Conservation (phyloP, 2,113 vertebrate genomes). For the Psittacula cyanocephala region DNA sequence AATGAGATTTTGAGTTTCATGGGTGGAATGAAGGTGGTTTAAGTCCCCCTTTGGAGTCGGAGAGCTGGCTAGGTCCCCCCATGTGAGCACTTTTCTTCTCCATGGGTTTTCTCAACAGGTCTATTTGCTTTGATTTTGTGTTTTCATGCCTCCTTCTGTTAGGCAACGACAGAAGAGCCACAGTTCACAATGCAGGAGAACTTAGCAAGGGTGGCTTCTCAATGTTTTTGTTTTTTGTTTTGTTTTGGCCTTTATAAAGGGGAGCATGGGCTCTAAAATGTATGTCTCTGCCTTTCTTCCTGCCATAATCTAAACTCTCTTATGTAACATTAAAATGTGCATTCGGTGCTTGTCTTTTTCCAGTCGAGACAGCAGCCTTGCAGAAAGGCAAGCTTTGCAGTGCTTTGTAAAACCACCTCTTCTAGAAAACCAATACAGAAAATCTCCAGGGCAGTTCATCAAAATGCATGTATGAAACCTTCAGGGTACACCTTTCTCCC, state of each 20-base stretch:
- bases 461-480: background rate
- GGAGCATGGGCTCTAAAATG: background rate
- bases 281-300: background rate
- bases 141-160: background rate
- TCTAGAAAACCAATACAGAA: constrained; percentile 6
- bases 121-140: background rate
- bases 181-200: background rate
- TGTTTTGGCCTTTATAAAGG: background rate
- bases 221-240: background rate
- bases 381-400: background rate
- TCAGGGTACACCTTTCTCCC: background rate
- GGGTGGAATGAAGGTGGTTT: background rate
- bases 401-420: background rate
- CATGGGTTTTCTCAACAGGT: background rate
- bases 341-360: background rate
- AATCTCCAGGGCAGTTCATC: background rate
- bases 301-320: background rate
- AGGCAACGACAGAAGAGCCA: fast-evolving
- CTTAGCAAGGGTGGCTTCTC: background rate
- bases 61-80: fast-evolving
- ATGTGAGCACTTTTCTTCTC: background rate
- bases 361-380: background rate
- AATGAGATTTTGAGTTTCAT: background rate
- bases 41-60: background rate
- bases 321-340: background rate